Base-by-base conservation (phyloP, 2,113 vertebrate genomes). In the Puntigrus tetrazona region DNA sequence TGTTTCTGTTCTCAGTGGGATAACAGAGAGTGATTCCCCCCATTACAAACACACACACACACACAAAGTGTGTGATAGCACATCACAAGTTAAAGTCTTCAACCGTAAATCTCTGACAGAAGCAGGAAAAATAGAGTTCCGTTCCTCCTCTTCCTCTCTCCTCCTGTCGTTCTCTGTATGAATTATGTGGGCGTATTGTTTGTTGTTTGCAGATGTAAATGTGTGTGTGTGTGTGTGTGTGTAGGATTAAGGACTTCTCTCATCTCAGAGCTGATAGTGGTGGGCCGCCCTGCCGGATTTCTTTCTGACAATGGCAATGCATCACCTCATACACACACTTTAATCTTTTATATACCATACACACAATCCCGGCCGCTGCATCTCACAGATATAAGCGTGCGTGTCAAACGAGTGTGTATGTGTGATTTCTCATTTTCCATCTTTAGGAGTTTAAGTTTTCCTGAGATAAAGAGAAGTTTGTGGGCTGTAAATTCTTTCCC, bases 251-350 rank as follows among this genome's bases (percentile, higher is more conserved):
- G 88, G 90, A 92, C 92, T 93, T 94, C 92, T 92, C 92, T 83
- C 93, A 94, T 94, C 94, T 94, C 91, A 78, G 50, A 82, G 91
- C 93, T 91, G 94, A 95, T 95, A 95, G 92, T 86, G 88, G 88
- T 78, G 90, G 90, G 90, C 90, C 90, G 92, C 93, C 92, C 88
- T 93, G 94, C 92, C 86, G 93, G 94, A 94, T 92, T 93, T 92
- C 73, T 87, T 92, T 89, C 92, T 94, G 94, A 94, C 94, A 94
- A 94, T 93, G 92, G 92, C 92, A 94, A 95, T 95, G 94, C 93
- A 94, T 94, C 94, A 95, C 93, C 94, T 94, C 93, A 93, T 93
- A 93, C 93, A 93, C 92, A 93, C 88, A 94, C 93, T 94, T 95
- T 95, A 95, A 94, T 95, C 94, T 94, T 92, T 94, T 94, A 93